Conservation (phyloP, 1,140 invertebrate species). For the Drosophila bifasciata region DNA sequence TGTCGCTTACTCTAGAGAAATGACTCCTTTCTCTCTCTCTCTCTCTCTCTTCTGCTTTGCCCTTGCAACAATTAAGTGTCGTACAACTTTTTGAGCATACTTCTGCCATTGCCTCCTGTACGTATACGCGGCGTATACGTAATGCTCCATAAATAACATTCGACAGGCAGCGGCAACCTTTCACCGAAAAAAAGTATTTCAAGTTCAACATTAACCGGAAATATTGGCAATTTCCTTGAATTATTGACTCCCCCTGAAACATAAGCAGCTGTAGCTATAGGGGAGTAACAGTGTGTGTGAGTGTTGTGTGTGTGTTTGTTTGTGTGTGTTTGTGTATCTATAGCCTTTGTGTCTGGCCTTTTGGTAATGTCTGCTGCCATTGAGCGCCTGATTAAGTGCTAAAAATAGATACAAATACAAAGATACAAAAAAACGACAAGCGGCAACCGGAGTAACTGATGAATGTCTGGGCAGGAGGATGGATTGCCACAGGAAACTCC, state of each 20-base stretch:
- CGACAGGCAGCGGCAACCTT: slow-evolving; percentile 17
- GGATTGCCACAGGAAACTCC: slow-evolving; percentile 23
- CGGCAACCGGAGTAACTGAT: slow-evolving; percentile 41
- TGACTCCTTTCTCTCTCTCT: too few relatives aligned
- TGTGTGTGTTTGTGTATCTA: slow-evolving; percentile 1
- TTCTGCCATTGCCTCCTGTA: not conserved
- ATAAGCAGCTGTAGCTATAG: not conserved
- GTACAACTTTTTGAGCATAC: slow-evolving; percentile 37
- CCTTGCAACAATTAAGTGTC: slow-evolving; percentile 62
- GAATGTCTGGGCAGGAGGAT: slow-evolving; percentile 45
- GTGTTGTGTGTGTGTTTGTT: not conserved
- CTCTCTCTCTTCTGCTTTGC: too few relatives aligned
- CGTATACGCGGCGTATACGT: slow-evolving; percentile 50
- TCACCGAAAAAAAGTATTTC: slow-evolving; percentile 32
- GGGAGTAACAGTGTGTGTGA: too few relatives aligned
- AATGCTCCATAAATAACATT: slow-evolving; percentile 57
- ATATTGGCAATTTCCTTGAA: slow-evolving; percentile 79
- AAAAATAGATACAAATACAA: slow-evolving; percentile 75
- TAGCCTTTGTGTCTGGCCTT: slow-evolving; percentile 24
- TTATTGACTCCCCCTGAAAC: slow-evolving; percentile 54
- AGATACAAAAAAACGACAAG: slow-evolving; percentile 36
- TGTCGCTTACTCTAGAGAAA: slow-evolving; percentile 10
- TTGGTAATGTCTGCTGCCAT: slow-evolving; percentile 54
- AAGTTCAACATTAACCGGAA: slow-evolving; percentile 72
- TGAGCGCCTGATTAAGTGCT: slow-evolving; percentile 77